A percentile compares a stretch with the other conserved stretches of the same genome.
Evolutionary conservation across 2,888 invertebrate species (phyloP).

Genomic region (Noctua fimbriata): DNA sequence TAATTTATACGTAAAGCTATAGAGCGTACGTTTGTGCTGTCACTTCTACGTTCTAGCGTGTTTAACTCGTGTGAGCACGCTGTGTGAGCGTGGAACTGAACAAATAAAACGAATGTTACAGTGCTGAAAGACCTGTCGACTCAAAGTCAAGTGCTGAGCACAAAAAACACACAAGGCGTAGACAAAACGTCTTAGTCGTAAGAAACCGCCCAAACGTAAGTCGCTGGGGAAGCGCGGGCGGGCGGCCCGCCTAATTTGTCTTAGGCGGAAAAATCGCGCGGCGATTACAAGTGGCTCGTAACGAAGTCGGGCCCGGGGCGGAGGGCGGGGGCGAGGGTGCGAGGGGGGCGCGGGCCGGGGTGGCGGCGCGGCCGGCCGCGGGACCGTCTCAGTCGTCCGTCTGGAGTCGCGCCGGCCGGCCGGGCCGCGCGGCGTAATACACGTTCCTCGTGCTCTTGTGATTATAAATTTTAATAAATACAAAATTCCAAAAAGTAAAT

Average conservation of each 20-base stretch:
- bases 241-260: constrained; percentile 89
- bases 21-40: constrained; percentile 8
- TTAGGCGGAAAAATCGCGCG: constrained; percentile 90
- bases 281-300: constrained; percentile 90
- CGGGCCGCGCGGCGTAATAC: constrained; percentile 89
- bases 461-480: constrained; percentile 88
- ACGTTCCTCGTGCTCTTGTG: constrained; percentile 91
- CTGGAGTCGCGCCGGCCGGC: constrained; percentile 90
- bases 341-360: constrained; percentile 69
- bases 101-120: not conserved
- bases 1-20: constrained; percentile 75
- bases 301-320: constrained; percentile 86
- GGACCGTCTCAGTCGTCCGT: constrained; percentile 89
- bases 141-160: constrained; percentile 41
- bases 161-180: constrained; percentile 76
- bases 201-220: constrained; percentile 86
- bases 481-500: constrained; percentile 79
- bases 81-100: not conserved
- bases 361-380: constrained; percentile 80
- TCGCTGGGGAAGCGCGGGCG: constrained; percentile 76
- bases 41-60: not conserved
- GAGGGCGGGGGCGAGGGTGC: constrained; percentile 69
- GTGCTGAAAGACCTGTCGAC: constrained; percentile 6
- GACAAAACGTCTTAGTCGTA: constrained; percentile 78
- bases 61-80: constrained; percentile 30